A percentile compares a stretch with the other conserved stretches of the same genome.
These are phyloP conservation scores for Ciconia maguari DNA, from an alignment of 2,113 vertebrate species.

Conservation along the genomic window DNA sequence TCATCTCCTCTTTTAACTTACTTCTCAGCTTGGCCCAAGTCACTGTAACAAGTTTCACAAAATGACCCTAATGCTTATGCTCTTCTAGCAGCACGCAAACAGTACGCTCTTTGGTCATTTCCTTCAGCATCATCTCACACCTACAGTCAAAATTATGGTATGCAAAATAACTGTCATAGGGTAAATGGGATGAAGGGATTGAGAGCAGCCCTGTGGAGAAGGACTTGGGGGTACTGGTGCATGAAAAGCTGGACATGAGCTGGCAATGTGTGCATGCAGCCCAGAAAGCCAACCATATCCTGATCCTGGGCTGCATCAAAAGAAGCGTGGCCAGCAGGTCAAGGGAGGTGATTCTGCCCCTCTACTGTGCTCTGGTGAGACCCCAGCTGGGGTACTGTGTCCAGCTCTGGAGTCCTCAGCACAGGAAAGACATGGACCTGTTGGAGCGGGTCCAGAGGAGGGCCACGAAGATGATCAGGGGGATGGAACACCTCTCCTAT, in stretches of 20 bases:
- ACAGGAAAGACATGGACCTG: neutral
- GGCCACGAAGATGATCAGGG: neutral
- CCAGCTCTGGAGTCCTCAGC: neutral
- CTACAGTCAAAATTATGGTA: neutral
- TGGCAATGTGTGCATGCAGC: accelerated
- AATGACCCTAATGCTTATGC: neutral
- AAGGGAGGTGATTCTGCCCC: neutral
- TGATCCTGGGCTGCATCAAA: neutral
- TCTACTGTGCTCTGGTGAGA: neutral
- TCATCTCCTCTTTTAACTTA: neutral
- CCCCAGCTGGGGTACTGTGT: neutral
- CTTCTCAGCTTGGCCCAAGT: neutral
- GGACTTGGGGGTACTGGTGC: neutral
- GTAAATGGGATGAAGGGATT: neutral
- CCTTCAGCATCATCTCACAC: neutral
- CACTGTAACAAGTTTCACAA: neutral
- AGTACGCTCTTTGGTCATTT: neutral
- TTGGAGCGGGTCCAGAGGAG: neutral
- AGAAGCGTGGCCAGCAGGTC: neutral
- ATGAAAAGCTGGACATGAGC: neutral
- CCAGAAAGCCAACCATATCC: neutral
- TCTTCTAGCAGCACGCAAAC: neutral
- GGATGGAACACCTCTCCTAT: neutral
- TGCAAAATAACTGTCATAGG: neutral
- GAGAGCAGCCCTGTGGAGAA: neutral